These are phyloP conservation scores for Pachypanchax playfairii DNA, from an alignment of 2,113 vertebrate species.

Conservation along the genomic window DNA sequence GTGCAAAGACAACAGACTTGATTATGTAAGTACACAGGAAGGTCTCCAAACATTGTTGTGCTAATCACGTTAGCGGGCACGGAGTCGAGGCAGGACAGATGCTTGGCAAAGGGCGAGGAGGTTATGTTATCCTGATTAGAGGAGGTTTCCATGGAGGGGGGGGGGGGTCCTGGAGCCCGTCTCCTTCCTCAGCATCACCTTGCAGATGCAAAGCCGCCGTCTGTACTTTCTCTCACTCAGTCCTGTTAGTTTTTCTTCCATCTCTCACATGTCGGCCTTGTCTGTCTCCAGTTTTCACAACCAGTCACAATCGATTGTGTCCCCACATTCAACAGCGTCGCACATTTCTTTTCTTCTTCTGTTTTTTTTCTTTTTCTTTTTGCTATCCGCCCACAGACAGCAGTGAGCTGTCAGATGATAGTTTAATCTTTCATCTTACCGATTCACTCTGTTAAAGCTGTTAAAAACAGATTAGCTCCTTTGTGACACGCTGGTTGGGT, in stretches of 20 bases:
- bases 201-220: constrained; percentile 43
- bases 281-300: constrained; percentile 30
- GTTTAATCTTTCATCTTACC: constrained; percentile 25
- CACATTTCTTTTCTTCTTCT: too few relatives aligned
- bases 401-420: constrained; percentile 26
- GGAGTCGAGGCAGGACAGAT: constrained; percentile 69
- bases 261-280: constrained; percentile 2
- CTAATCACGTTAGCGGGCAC: constrained; percentile 75
- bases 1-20: constrained; percentile 67
- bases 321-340: constrained; percentile 30
- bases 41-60: constrained; percentile 68
- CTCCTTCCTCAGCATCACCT: constrained; percentile 42
- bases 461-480: constrained; percentile 43
- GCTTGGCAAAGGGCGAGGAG: constrained; percentile 67
- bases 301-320: constrained; percentile 12
- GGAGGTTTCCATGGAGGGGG: constrained; percentile 32
- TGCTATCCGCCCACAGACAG: constrained; percentile 42
- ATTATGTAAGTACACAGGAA: constrained; percentile 69
- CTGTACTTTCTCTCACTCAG: constrained; percentile 8
- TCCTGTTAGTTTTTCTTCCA: background rate
- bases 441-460: constrained; percentile 30
- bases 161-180: constrained; percentile 50
- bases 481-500: constrained; percentile 39
- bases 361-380: constrained; percentile 21
- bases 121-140: constrained; percentile 74